Conservation (phyloP, 2,797 vertebrate genomes). For the Rhadinocentrus ornatus region DNA sequence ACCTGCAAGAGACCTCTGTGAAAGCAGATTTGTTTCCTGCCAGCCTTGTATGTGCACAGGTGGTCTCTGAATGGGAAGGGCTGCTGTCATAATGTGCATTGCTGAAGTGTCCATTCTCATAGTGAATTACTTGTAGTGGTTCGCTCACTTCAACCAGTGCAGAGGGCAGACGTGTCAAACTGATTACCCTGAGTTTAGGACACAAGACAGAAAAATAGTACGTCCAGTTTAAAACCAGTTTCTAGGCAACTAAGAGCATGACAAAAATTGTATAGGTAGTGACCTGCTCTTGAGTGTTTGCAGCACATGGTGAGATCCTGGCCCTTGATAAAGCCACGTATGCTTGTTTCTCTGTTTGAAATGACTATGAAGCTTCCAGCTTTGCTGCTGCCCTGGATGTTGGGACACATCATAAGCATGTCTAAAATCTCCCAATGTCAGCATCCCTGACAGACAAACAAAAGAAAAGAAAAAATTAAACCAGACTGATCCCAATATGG, state of each 20-base stretch:
- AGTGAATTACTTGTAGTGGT: slow-evolving; percentile 92
- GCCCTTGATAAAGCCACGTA: slow-evolving; percentile 92
- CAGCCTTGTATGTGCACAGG: slow-evolving; percentile 92
- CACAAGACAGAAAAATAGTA: not conserved
- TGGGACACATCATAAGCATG: slow-evolving; percentile 88
- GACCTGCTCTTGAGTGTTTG: slow-evolving; percentile 91
- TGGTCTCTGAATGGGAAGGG: slow-evolving; percentile 86
- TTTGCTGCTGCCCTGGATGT: slow-evolving; percentile 82
- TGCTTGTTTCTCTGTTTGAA: slow-evolving; percentile 91
- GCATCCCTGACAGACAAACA: slow-evolving; percentile 78
- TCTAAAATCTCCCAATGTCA: slow-evolving; percentile 92
- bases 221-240: not conserved
- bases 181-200: slow-evolving; percentile 84
- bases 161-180: slow-evolving; percentile 89
- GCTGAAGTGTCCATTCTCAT: slow-evolving; percentile 91
- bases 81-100: slow-evolving; percentile 94
- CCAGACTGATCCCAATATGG: not conserved
- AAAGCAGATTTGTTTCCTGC: slow-evolving; percentile 85
- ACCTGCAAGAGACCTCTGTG: slow-evolving; percentile 80
- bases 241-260: not conserved
- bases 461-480: not conserved
- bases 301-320: slow-evolving; percentile 91
- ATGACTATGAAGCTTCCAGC: slow-evolving; percentile 69
- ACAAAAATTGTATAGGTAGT: not conserved
- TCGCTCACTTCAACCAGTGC: slow-evolving; percentile 93